Percentiles rank a stretch among this genome's conserved stretches.
phyloP scores from a whole-genome alignment of 2,797 vertebrate species.

The Sebastes cheni region DNA sequence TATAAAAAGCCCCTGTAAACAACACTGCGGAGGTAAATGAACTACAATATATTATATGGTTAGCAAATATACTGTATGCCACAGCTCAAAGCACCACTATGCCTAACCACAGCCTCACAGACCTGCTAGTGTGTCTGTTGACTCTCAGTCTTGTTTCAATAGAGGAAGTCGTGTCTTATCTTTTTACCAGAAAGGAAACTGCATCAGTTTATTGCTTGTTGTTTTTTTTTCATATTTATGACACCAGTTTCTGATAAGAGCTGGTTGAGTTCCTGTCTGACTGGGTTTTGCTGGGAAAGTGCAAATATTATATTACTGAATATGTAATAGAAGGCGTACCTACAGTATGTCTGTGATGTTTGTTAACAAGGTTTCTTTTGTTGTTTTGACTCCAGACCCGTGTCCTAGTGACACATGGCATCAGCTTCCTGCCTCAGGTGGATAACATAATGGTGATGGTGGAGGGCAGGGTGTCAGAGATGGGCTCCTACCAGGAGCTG shows the following conservation, averaged over 20 bases:
- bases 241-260: background rate
- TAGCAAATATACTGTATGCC: background rate
- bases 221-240: slow-evolving; percentile 13
- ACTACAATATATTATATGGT: background rate
- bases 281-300: background rate
- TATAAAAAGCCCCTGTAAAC: background rate
- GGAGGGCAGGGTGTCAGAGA: slow-evolving; percentile 91
- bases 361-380: background rate
- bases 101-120: background rate
- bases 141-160: background rate
- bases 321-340: background rate
- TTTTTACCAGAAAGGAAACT: background rate
- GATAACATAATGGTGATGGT: slow-evolving; percentile 92
- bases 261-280: background rate
- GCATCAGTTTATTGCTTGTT: background rate
- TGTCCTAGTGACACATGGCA: slow-evolving; percentile 92
- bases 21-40: background rate
- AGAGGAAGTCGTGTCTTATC: slow-evolving; percentile 5
- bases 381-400: slow-evolving; percentile 85
- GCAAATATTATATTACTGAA: background rate
- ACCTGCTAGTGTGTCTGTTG: background rate
- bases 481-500: slow-evolving; percentile 92
- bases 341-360: background rate
- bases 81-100: background rate
- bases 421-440: slow-evolving; percentile 95